phyloP scores from a whole-genome alignment of 2,113 vertebrate species.

The Caloenas nicobarica region DNA sequence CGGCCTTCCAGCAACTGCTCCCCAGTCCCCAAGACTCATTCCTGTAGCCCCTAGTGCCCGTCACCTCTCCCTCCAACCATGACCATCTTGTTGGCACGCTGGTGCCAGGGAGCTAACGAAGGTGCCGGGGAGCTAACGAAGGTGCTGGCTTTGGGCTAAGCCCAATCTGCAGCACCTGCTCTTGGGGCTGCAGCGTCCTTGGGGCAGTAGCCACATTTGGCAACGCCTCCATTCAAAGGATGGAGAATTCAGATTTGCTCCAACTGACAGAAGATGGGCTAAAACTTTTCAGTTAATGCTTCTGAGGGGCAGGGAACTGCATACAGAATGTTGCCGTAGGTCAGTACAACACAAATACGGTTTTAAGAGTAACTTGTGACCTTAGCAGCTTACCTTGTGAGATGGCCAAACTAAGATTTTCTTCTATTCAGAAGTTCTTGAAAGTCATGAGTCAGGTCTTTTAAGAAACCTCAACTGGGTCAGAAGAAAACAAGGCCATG shows the following conservation, averaged over 20 bases:
- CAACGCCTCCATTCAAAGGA: not conserved
- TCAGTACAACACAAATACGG: not conserved
- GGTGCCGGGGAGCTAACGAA: not conserved
- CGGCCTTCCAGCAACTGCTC: not conserved
- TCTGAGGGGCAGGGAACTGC: not conserved
- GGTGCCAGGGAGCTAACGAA: not conserved
- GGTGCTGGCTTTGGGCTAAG: not conserved
- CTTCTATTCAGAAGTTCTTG: not conserved
- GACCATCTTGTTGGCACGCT: not conserved
- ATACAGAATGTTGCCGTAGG: not conserved
- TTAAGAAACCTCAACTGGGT: not conserved
- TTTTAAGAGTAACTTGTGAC: not conserved
- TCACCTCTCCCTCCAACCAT: rapidly evolving
- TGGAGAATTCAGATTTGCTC: not conserved
- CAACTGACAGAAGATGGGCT: not conserved
- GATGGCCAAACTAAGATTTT: not conserved
- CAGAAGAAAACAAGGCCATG: not conserved
- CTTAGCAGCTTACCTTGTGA: not conserved
- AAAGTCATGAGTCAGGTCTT: not conserved
- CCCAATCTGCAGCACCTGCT: not conserved
- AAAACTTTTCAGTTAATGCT: not conserved
- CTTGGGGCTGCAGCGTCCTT: not conserved
- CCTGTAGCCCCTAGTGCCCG: rapidly evolving
- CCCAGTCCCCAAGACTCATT: not conserved
- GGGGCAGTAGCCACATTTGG: not conserved